Evolutionary conservation across 2,888 invertebrate species (phyloP).

Genomic region (Holacanthella duospinosa): DNA sequence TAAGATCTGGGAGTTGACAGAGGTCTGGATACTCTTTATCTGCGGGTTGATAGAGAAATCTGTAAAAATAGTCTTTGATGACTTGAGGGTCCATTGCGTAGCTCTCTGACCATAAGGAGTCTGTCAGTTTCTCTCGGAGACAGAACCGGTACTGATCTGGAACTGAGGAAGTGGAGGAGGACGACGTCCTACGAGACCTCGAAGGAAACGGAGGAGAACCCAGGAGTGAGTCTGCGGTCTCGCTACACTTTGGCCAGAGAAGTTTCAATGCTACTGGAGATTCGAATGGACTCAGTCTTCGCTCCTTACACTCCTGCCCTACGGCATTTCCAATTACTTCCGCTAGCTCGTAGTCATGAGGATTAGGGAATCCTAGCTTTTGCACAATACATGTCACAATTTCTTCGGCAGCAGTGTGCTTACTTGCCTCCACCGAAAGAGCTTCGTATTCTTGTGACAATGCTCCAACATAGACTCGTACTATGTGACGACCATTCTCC

Average conservation of each 20-base stretch:
- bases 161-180: neutral
- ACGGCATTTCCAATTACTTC: slow-evolving; percentile 77
- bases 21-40: slow-evolving; percentile 91
- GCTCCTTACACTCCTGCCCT: slow-evolving; percentile 84
- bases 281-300: slow-evolving; percentile 61
- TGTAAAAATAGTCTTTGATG: slow-evolving; percentile 81
- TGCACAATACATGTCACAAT: slow-evolving; percentile 81
- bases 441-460: slow-evolving; percentile 80
- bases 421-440: slow-evolving; percentile 78
- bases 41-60: slow-evolving; percentile 81
- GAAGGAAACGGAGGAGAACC: slow-evolving; percentile 11
- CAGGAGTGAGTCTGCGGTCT: slow-evolving; percentile 29
- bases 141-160: slow-evolving; percentile 56
- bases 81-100: slow-evolving; percentile 77
- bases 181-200: slow-evolving; percentile 8
- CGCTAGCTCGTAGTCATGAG: slow-evolving; percentile 66
- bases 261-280: slow-evolving; percentile 37
- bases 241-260: slow-evolving; percentile 54
- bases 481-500: slow-evolving; percentile 50
- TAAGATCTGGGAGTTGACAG: slow-evolving; percentile 88
- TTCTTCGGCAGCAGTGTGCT: slow-evolving; percentile 82
- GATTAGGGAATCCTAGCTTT: slow-evolving; percentile 52
- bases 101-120: slow-evolving; percentile 75
- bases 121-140: slow-evolving; percentile 71
- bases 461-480: slow-evolving; percentile 80